Conservation (phyloP, 2,888 invertebrate genomes). For the Toxonevra muliebris region DNA sequence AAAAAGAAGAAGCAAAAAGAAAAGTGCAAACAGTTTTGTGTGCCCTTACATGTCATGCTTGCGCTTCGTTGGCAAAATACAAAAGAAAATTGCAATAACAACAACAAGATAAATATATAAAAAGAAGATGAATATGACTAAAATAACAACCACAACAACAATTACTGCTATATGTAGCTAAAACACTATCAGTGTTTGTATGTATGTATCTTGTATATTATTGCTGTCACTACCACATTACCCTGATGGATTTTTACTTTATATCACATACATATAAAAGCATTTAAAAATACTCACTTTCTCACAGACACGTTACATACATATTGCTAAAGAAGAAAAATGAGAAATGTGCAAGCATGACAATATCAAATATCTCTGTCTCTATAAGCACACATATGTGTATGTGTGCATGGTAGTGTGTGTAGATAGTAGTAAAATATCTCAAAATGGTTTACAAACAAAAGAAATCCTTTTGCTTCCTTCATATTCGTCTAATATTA, state of each 20-base stretch:
- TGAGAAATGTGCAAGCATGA: not conserved
- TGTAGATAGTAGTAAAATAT: not conserved
- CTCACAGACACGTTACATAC: too few species aligned
- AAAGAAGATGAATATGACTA: not conserved
- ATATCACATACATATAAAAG: too few species aligned
- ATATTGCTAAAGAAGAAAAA: too few species aligned
- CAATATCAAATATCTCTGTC: not conserved
- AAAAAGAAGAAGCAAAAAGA: not conserved
- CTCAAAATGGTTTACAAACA: not conserved
- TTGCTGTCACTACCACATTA: too few species aligned
- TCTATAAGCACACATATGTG: not conserved
- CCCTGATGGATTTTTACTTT: too few species aligned
- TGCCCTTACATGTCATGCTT: not conserved
- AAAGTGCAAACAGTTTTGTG: not conserved
- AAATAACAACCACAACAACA: not conserved
- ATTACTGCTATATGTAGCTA: too few species aligned
- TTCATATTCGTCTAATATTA: not conserved
- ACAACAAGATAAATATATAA: not conserved
- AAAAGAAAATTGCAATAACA: not conserved
- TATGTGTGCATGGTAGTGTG: not conserved
- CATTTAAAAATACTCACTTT: too few species aligned
- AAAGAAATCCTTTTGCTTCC: conserved; percentile 1
- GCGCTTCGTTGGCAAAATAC: not conserved
- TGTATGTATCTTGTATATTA: not conserved
- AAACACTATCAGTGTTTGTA: not conserved